A percentile compares a stretch with the other conserved stretches of the same genome.
These are phyloP conservation scores for Drosophila pallidifrons DNA, from an alignment of 1,140 invertebrate species.

Conservation along the genomic window DNA sequence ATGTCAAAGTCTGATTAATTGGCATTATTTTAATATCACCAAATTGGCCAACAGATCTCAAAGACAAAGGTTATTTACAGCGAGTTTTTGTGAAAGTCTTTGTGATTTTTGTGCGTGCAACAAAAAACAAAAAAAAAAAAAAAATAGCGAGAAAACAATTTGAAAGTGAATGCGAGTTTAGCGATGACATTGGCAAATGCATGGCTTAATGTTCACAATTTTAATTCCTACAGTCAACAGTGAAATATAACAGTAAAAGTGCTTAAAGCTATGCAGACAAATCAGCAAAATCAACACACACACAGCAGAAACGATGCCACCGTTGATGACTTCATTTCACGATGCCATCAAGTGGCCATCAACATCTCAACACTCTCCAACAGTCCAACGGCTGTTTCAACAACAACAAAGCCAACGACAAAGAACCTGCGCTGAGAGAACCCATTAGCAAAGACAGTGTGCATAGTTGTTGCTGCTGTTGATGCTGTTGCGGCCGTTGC, in stretches of 20 bases:
- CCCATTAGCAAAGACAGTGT: constrained; percentile 61
- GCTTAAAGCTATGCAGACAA: constrained; percentile 65
- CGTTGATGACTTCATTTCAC: constrained; percentile 70
- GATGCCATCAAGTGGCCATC: constrained; percentile 51
- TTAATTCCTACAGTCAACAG: constrained; percentile 45
- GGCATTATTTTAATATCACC: constrained; percentile 64
- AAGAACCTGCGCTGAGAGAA: constrained; percentile 22
- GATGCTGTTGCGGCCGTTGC: constrained; percentile 29
- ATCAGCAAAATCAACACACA: constrained; percentile 76
- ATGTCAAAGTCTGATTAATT: constrained; percentile 63
- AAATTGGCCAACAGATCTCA: constrained; percentile 32
- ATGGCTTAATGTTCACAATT: constrained; percentile 14
- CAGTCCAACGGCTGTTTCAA: constrained; percentile 10
- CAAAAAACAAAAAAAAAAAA: constrained; percentile 8
- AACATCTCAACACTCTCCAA: constrained; percentile 37
- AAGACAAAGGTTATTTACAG: constrained; percentile 48
- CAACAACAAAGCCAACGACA: constrained; percentile 38
- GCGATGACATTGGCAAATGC: constrained; percentile 47
- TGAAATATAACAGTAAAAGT: constrained; percentile 70
- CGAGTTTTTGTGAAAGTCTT: constrained; percentile 66
- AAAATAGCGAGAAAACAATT: constrained; percentile 51
- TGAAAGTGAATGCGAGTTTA: constrained; percentile 75
- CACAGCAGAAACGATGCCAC: constrained; percentile 16
- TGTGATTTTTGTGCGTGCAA: constrained; percentile 60
- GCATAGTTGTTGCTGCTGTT: constrained; percentile 15